These are phyloP conservation scores for Hemiprocne comata DNA, from an alignment of 2,113 vertebrate genomes.

Conservation along the genomic window DNA sequence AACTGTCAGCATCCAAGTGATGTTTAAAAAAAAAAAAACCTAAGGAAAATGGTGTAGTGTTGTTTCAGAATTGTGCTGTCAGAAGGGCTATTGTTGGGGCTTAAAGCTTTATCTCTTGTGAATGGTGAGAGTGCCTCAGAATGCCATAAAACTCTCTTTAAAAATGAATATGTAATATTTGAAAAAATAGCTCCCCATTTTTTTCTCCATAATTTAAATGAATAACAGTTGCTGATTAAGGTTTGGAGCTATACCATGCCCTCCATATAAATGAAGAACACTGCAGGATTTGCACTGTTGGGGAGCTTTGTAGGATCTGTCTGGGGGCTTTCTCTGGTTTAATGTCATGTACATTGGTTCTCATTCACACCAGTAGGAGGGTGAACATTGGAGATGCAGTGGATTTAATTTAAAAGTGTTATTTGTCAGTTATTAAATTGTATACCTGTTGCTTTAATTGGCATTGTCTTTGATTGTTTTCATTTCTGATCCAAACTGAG, in stretches of 20 bases:
- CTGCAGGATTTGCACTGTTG: neutral
- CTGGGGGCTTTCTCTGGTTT: neutral
- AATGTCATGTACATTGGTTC: neutral
- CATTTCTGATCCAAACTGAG: neutral
- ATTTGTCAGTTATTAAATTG: neutral
- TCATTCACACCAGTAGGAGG: neutral
- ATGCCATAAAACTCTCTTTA: conserved; percentile 40
- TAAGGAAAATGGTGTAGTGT: conserved; percentile 60
- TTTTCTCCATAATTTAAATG: neutral
- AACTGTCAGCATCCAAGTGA: conserved; percentile 46
- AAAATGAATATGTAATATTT: neutral
- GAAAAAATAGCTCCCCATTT: neutral
- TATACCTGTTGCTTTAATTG: neutral
- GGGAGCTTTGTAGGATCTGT: neutral
- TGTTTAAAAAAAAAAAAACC: conserved; percentile 61
- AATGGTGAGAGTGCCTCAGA: conserved; percentile 23
- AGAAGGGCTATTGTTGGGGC: conserved; percentile 30
- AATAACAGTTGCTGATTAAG: neutral
- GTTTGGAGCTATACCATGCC: neutral
- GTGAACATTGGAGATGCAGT: neutral
- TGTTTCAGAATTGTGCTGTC: conserved; percentile 60
- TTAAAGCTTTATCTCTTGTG: neutral
- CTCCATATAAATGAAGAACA: neutral
- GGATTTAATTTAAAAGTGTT: neutral
- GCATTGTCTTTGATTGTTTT: neutral